phyloP scores from a whole-genome alignment of 2,888 invertebrate species.

The Cepaea hortensis region DNA sequence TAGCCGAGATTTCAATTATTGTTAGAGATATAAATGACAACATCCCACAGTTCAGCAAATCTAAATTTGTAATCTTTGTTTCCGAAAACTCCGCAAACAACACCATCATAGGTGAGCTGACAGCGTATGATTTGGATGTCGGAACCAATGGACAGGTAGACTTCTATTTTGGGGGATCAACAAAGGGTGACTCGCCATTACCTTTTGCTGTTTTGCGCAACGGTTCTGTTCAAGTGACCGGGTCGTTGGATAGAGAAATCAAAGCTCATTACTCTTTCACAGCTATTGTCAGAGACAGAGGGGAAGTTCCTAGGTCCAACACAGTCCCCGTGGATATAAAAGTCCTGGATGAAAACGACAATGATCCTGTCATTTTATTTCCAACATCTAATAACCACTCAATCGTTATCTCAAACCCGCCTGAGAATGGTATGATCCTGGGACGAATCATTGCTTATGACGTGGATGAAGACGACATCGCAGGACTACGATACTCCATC shows the following conservation, averaged over 20 bases:
- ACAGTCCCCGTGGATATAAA: slow-evolving; percentile 60
- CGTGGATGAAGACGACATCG: slow-evolving; percentile 86
- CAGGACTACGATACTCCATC: slow-evolving; percentile 92
- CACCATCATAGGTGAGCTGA: slow-evolving; percentile 45
- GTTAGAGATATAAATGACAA: slow-evolving; percentile 54
- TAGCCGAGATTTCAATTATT: slow-evolving; percentile 49
- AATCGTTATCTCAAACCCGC: slow-evolving; percentile 78
- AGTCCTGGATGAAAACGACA: slow-evolving; percentile 66
- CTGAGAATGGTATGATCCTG: slow-evolving; percentile 48
- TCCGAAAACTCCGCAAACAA: slow-evolving; percentile 44
- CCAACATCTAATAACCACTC: slow-evolving; percentile 97
- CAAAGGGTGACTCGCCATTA: slow-evolving; percentile 46
- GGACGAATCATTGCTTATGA: slow-evolving; percentile 78
- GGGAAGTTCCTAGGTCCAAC: slow-evolving; percentile 56
- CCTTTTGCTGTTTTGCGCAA: slow-evolving; percentile 79
- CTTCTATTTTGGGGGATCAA: slow-evolving; percentile 27
- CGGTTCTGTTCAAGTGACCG: slow-evolving; percentile 89
- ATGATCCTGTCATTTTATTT: slow-evolving; percentile 82
- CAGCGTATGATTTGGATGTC: slow-evolving; percentile 50
- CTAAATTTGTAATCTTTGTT: slow-evolving; percentile 48
- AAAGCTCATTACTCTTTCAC: slow-evolving; percentile 64
- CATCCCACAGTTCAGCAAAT: slow-evolving; percentile 43
- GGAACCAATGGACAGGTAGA: slow-evolving; percentile 49
- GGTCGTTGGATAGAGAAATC: slow-evolving; percentile 85
- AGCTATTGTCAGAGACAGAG: slow-evolving; percentile 67